A percentile compares a stretch with the other conserved stretches of the same genome.
These are phyloP conservation scores for Cyclopterus lumpus DNA, from an alignment of 2,797 vertebrate genomes.

Conservation along the genomic window DNA sequence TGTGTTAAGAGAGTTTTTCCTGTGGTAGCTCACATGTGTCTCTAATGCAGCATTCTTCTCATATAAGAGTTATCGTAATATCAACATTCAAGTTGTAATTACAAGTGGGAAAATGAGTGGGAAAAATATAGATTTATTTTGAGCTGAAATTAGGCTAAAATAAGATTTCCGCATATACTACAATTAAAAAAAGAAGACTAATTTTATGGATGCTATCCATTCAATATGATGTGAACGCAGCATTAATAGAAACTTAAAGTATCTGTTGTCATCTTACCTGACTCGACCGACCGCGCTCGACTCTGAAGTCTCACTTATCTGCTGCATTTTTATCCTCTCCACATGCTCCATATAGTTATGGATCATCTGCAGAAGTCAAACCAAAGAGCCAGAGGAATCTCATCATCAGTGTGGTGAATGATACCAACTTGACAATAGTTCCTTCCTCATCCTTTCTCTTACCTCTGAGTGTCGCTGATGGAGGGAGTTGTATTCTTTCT, in stretches of 20 bases:
- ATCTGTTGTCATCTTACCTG: constrained; percentile 63
- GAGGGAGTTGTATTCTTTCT: constrained; percentile 96
- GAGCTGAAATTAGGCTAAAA: background rate
- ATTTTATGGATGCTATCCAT: background rate
- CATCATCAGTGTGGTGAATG: background rate
- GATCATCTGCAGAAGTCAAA: constrained; percentile 89
- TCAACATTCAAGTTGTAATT: no score
- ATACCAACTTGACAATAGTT: background rate
- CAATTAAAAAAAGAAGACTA: no score
- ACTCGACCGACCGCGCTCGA: constrained; percentile 65
- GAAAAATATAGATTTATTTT: no score
- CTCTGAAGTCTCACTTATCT: constrained; percentile 80
- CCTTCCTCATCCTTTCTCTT: background rate
- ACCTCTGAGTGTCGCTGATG: constrained; percentile 98
- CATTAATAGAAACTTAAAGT: background rate
- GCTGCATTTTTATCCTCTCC: constrained; percentile 94
- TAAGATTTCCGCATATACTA: background rate
- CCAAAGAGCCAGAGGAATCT: constrained; percentile 1
- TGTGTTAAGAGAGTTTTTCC: background rate
- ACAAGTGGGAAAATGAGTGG: no score
- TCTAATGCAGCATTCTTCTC: no score
- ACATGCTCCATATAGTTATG: constrained; percentile 99
- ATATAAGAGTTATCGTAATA: no score
- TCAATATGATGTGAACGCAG: background rate
- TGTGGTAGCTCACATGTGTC: no score